phyloP scores from a whole-genome alignment of 2,797 vertebrate genomes.

The Catostomus latipinnis region DNA sequence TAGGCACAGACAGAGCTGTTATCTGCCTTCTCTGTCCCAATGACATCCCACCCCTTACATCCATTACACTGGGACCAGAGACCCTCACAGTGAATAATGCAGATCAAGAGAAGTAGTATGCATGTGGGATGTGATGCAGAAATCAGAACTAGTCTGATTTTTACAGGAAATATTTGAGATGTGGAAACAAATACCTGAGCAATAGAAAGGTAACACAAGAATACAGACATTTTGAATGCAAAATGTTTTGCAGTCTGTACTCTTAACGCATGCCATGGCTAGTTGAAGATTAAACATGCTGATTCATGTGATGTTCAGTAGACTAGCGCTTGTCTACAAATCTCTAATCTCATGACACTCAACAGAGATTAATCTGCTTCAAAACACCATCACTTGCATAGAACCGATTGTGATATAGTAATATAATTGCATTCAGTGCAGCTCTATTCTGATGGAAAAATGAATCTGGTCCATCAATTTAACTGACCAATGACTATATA shows the following conservation, averaged over 20 bases:
- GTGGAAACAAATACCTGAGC: conserved; percentile 7
- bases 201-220: not conserved
- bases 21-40: conserved; percentile 70
- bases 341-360: not conserved
- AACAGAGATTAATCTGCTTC: no score
- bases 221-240: not conserved
- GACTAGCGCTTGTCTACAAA: not conserved
- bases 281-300: not conserved
- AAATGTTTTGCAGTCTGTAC: not conserved
- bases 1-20: conserved; percentile 65
- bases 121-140: not conserved
- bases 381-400: not conserved
- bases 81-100: conserved; percentile 35
- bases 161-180: not conserved
- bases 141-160: conserved; percentile 35
- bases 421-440: not conserved
- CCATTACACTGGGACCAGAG: conserved; percentile 27
- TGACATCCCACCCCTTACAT: conserved; percentile 63
- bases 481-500: not conserved
- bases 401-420: not conserved
- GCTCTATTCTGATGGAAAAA: conserved; percentile 18
- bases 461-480: conserved; percentile 15
- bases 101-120: conserved; percentile 7
- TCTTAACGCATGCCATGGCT: not conserved
- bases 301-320: not conserved